A percentile compares a stretch with the other conserved stretches of the same genome.
These are phyloP conservation scores for Cyrtorhinus lividipennis DNA, from an alignment of 1,140 invertebrate genomes.

Conservation along the genomic window DNA sequence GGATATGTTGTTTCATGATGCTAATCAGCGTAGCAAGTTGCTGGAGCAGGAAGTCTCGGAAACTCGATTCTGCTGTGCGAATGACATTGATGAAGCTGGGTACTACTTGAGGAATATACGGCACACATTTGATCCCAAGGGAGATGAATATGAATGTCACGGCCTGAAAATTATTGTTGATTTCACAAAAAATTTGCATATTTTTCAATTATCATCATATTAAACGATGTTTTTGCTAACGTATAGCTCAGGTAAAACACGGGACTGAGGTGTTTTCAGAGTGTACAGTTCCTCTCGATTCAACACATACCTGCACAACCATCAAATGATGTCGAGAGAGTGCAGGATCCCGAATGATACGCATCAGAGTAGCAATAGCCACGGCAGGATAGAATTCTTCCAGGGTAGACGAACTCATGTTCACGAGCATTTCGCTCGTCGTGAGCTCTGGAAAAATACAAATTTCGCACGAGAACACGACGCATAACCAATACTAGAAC, in stretches of 20 bases:
- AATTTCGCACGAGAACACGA: no score
- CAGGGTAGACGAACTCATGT: conserved; percentile 70
- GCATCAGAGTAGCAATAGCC: conserved; percentile 87
- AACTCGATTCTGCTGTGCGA: conserved; percentile 68
- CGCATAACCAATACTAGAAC: no score
- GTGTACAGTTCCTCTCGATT: no score
- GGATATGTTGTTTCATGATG: conserved; percentile 89
- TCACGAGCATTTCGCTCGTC: conserved; percentile 89
- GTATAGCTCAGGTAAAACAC: no score
- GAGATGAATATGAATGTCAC: conserved; percentile 95
- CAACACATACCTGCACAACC: conserved; percentile 60
- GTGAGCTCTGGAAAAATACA: conserved; percentile 44
- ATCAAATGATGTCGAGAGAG: conserved; percentile 83
- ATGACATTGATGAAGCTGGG: conserved; percentile 85
- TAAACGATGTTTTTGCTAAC: no score
- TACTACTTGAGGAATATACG: conserved; percentile 85
- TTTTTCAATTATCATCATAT: no score
- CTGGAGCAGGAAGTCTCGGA: conserved; percentile 86
- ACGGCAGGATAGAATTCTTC: conserved; percentile 98
- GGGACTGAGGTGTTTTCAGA: no score
- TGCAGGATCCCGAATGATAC: conserved; percentile 84
- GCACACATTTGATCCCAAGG: conserved; percentile 89
- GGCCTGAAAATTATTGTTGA: conserved; percentile 51
- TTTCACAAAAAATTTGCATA: no score
- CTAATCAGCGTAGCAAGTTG: conserved; percentile 77